Percentiles rank a stretch among this genome's conserved stretches.
Evolutionary conservation across 2,888 invertebrate genomes (phyloP).

Genomic region (Drosophila gaucha): DNA sequence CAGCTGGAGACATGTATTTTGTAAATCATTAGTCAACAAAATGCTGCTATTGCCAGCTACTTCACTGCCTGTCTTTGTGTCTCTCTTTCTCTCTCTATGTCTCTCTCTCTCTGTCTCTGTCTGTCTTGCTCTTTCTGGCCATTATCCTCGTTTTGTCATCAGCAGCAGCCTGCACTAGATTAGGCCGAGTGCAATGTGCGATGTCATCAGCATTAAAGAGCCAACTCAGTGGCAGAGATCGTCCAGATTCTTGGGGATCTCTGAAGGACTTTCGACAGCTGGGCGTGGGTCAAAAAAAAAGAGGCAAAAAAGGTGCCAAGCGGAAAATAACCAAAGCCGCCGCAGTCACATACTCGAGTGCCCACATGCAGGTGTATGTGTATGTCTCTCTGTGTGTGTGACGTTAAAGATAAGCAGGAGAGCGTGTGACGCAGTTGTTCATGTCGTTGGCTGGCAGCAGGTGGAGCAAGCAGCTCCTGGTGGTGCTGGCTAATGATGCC

Average conservation of each 20-base stretch:
- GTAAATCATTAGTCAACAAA: conserved; percentile 78
- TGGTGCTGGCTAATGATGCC: conserved; percentile 69
- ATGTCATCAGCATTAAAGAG: conserved; percentile 69
- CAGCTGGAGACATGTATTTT: conserved; percentile 73
- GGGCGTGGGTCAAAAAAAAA: conserved; percentile 7
- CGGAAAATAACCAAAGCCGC: conserved; percentile 21
- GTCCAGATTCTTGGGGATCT: conserved; percentile 31
- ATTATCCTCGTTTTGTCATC: conserved; percentile 61
- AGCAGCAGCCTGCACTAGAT: conserved; percentile 59
- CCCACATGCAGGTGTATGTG: conserved; percentile 27
- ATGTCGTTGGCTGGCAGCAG: conserved; percentile 23
- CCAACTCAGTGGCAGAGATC: conserved; percentile 33
- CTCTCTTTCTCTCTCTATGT: not conserved
- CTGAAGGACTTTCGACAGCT: not conserved
- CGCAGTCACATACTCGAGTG: conserved; percentile 17
- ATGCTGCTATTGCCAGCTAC: conserved; percentile 22
- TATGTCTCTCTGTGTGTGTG: conserved; percentile 25
- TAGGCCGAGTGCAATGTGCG: conserved; percentile 59
- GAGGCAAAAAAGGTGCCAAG: conserved; percentile 37
- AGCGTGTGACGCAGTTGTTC: conserved; percentile 9
- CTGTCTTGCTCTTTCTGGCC: conserved; percentile 13
- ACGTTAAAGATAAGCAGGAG: conserved; percentile 26
- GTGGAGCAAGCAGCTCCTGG: conserved; percentile 30
- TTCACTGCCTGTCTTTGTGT: not conserved
- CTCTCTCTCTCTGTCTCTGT: not conserved